A percentile compares a stretch with the other conserved stretches of the same genome.
phyloP scores from a whole-genome alignment of 2,888 invertebrate genomes.

The Lepidochitona cinerea region DNA sequence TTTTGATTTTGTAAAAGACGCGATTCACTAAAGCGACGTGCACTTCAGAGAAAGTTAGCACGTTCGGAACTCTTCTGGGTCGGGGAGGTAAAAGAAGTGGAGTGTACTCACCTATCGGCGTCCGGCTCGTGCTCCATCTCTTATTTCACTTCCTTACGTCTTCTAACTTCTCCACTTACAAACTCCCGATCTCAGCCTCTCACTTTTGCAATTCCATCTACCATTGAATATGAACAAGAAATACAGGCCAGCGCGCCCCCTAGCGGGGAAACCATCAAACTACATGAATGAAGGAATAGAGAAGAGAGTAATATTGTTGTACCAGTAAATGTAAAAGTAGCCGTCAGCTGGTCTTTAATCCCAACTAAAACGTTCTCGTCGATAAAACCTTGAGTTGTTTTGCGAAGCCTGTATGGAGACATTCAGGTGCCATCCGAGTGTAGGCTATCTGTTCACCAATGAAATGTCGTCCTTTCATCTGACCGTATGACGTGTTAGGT shows the following conservation, averaged over 20 bases:
- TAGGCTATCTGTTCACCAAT: too few relatives aligned
- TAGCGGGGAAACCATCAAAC: neutral
- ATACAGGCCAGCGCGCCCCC: constrained; percentile 4
- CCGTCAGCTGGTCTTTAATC: too few relatives aligned
- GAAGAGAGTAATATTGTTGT: too few relatives aligned
- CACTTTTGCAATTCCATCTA: neutral
- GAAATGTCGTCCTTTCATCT: too few relatives aligned
- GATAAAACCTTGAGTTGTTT: too few relatives aligned
- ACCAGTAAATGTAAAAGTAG: too few relatives aligned
- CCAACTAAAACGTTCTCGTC: too few relatives aligned
- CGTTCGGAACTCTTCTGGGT: constrained; percentile 3
- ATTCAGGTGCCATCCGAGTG: too few relatives aligned
- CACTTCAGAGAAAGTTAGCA: constrained; percentile 6
- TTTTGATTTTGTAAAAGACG: constrained; percentile 6
- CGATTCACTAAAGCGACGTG: constrained; percentile 1
- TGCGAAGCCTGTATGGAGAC: too few relatives aligned
- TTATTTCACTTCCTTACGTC: neutral
- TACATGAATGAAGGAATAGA: neutral
- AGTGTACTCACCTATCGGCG: neutral
- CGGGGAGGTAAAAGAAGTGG: constrained; percentile 3
- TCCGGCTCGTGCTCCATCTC: constrained; percentile 7
- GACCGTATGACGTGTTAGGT: too few relatives aligned
- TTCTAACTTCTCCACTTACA: neutral
- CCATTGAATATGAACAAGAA: neutral
- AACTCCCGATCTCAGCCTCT: neutral